Conservation (phyloP, 2,797 vertebrate species). For the Staurois parvus region DNA sequence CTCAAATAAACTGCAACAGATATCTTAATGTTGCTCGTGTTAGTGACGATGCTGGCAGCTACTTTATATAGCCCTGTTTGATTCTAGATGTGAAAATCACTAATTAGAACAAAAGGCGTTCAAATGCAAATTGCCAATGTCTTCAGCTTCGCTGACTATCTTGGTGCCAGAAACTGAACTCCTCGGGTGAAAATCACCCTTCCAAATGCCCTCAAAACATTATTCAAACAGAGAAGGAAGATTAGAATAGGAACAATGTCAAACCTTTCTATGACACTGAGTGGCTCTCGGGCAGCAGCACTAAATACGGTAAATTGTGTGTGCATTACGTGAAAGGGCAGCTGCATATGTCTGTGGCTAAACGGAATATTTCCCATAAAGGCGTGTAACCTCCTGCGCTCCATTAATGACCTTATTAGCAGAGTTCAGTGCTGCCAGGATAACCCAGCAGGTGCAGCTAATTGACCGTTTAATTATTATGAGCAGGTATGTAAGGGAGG, state of each 20-base stretch:
- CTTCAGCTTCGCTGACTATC: not conserved
- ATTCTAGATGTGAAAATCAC: slow-evolving; percentile 12
- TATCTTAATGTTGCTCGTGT: not conserved
- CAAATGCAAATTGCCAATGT: not conserved
- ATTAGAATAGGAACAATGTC: slow-evolving; percentile 19
- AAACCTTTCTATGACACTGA: not conserved
- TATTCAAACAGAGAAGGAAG: slow-evolving; percentile 9
- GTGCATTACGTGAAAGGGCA: slow-evolving; percentile 32
- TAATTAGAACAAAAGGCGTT: slow-evolving; percentile 4
- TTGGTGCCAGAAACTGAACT: not conserved
- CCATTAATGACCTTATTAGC: slow-evolving; percentile 47
- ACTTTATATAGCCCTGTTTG: slow-evolving; percentile 9
- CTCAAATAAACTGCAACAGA: not conserved
- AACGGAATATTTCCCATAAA: slow-evolving; percentile 36
- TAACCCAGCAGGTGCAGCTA: slow-evolving; percentile 52
- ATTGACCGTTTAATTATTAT: slow-evolving; percentile 53
- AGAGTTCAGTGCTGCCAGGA: slow-evolving; percentile 34
- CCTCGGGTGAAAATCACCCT: slow-evolving; percentile 9
- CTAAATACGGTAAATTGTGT: slow-evolving; percentile 18
- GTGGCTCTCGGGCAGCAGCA: not conserved
- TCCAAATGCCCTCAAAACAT: slow-evolving; percentile 8
- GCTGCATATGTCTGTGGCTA: slow-evolving; percentile 36
- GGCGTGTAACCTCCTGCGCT: slow-evolving; percentile 35
- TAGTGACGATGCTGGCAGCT: not conserved
- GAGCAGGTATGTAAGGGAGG: not conserved